Percentiles rank a stretch among this genome's conserved stretches.
These are phyloP conservation scores for Tenrec ecaudatus DNA, from an alignment of 2,113 vertebrate species.

Conservation along the genomic window DNA sequence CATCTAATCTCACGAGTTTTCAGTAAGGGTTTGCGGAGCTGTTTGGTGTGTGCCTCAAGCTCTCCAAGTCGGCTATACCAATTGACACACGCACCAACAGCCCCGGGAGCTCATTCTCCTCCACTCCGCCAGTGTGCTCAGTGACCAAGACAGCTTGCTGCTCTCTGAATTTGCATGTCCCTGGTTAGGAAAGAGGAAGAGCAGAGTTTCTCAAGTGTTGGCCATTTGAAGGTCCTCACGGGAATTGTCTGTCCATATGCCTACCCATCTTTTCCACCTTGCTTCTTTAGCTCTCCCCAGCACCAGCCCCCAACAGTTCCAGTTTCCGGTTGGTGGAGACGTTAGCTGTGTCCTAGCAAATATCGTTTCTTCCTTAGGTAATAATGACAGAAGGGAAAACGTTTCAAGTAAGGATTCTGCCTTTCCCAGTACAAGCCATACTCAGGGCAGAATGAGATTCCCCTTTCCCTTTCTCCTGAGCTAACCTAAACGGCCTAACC, in stretches of 20 bases:
- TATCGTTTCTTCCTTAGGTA: not conserved
- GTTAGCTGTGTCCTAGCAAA: slow-evolving; percentile 42
- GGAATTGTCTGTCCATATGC: not conserved
- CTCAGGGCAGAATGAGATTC: slow-evolving; percentile 5
- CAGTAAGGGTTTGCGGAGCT: not conserved
- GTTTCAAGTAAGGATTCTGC: not conserved
- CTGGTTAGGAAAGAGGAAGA: not conserved
- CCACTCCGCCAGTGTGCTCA: not conserved
- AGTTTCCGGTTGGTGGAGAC: not conserved
- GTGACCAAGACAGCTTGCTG: not conserved
- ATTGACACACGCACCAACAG: not conserved
- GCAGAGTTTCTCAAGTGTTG: not conserved
- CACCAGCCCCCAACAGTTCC: not conserved
- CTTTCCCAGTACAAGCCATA: not conserved
- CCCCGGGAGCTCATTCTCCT: not conserved
- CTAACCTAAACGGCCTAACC: slow-evolving; percentile 66
- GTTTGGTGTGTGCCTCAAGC: not conserved
- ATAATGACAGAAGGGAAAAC: slow-evolving; percentile 33
- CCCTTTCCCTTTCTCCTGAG: not conserved
- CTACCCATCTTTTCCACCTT: not conserved
- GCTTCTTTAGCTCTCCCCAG: not conserved
- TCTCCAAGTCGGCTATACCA: not conserved
- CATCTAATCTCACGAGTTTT: slow-evolving; percentile 10
- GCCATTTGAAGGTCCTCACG: not conserved
- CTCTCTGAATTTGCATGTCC: not conserved